Base-by-base conservation (phyloP, 2,797 vertebrate species). In the Oryzias sinensis region DNA sequence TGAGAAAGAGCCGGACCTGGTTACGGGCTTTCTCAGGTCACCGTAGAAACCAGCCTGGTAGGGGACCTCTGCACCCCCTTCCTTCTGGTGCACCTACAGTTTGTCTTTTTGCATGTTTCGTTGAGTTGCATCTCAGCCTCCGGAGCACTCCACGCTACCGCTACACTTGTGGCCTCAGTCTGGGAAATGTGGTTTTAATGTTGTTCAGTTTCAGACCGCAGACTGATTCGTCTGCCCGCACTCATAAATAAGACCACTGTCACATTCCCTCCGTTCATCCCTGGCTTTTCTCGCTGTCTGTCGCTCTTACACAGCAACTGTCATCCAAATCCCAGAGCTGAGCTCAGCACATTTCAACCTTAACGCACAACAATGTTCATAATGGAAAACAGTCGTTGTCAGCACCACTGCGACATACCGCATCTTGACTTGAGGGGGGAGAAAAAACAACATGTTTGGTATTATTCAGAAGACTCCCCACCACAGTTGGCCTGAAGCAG, bases 1-100 rank as follows among this genome's bases (percentile, higher is more conserved):
- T 93, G 94, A 96, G 94, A 96, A 96, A 90, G 82, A 88, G 94
- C 89, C 93, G 93, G 92, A 94, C 91, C 96, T 96, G 93, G 93
- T 94, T 96, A 94, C 91, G 84, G 93, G 91, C 91, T 85, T 94
- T 93, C 91, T 92, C 84, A 91, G 89, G 94, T 97, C 93, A 94
- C 95, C 95, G 90, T 96, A 96, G 95, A 95, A 96, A 97, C 96
- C 86, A 65, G 84, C 95, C 90, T 93, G 70, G 92, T 94, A 92
- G 96, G 96, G 93, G 92, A 92, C 90, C 93, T 91, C 92, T 90
- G 91, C 73, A 45, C 68, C 71, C 64, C 77, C 72, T 53, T 48
- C 77, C 84, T 80, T 72, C 77, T 73, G 81, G 74, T 78, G 79
- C 76, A 76, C 40, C 47, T 58, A 14, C 14, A 60, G 43, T 70